Conservation (phyloP, 2,797 vertebrate species). For the Acanthis flammea region DNA sequence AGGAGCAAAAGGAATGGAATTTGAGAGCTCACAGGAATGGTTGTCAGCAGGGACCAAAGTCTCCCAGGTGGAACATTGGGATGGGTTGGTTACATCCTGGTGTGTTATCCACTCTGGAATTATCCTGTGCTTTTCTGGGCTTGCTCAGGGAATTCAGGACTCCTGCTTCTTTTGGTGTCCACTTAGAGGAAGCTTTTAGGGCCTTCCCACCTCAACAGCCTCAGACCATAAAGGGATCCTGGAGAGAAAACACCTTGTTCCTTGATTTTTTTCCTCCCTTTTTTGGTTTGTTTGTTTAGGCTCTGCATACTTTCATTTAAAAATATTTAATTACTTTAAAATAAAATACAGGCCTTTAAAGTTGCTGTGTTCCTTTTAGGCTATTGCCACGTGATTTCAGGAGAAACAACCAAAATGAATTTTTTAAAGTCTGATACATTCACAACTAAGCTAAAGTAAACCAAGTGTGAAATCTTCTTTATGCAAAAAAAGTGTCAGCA, state of each 20-base stretch:
- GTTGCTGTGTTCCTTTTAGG: not conserved
- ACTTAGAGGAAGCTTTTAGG: not conserved
- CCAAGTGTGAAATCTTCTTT: not conserved
- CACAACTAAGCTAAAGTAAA: not conserved
- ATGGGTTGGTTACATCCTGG: not conserved
- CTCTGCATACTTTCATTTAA: not conserved
- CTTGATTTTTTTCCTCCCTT: no score
- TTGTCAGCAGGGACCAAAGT: rapidly evolving
- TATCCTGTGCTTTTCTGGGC: not conserved
- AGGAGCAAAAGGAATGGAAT: not conserved
- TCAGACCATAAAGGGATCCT: not conserved
- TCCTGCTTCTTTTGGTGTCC: not conserved
- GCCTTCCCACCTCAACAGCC: not conserved
- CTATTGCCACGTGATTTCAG: not conserved
- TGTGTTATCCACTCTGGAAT: not conserved
- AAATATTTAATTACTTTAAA: not conserved
- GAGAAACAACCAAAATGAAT: not conserved
- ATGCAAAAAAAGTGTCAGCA: not conserved
- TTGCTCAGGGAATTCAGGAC: not conserved
- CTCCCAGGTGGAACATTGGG: not conserved
- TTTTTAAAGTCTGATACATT: not conserved
- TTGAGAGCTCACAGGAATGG: not conserved
- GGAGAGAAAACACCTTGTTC: not conserved
- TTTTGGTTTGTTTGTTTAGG: not conserved
- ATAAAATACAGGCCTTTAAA: not conserved